phyloP scores from a whole-genome alignment of 2,797 vertebrate genomes.

The Phyllotis vaccarum region DNA sequence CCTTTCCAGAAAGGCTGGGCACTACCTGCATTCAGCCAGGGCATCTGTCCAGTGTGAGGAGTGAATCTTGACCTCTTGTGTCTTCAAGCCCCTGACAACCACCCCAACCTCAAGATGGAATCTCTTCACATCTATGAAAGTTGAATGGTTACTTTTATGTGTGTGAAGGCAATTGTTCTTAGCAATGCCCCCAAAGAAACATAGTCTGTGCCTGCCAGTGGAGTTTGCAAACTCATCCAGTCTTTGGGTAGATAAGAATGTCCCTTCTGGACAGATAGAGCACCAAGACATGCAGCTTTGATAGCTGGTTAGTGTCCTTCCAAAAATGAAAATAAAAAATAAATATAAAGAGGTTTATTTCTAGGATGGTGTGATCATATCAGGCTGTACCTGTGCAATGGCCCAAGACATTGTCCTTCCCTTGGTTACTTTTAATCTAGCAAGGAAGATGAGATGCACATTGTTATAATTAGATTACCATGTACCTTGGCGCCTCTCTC shows the following conservation, averaged over 20 bases:
- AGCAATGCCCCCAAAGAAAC: background rate
- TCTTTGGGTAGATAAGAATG: background rate
- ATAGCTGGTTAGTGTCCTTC: background rate
- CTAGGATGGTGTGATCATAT: fast-evolving
- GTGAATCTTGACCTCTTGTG: background rate
- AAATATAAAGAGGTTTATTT: background rate
- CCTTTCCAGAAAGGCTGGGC: background rate
- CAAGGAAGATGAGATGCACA: background rate
- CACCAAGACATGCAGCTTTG: background rate
- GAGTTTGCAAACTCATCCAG: background rate
- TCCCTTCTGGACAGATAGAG: background rate
- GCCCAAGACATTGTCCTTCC: background rate
- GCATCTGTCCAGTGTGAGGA: background rate
- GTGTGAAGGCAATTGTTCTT: fast-evolving
- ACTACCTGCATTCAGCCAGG: background rate
- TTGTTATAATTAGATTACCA: background rate
- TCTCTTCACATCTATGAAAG: background rate
- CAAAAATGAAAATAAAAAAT: background rate
- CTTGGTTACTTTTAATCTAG: background rate
- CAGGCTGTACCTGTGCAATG: background rate
- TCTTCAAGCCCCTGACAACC: too few relatives aligned
- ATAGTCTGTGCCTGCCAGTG: background rate
- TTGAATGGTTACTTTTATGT: background rate
- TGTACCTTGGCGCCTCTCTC: background rate
- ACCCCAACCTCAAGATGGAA: background rate